Conservation (phyloP, 2,797 vertebrate genomes). For the Spinus pinus region DNA sequence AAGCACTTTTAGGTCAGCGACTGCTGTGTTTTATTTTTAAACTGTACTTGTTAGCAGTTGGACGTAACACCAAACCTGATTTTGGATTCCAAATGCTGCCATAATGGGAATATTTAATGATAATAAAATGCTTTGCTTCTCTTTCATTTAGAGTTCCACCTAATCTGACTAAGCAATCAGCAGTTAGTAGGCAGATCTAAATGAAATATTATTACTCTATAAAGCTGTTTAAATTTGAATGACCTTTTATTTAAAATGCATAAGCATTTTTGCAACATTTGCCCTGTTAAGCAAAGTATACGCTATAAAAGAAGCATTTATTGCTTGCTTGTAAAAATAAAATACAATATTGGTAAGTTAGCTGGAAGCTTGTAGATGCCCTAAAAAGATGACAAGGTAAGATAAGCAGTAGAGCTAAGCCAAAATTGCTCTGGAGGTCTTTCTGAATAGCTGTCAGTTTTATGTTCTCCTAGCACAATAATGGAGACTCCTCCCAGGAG, state of each 20-base stretch:
- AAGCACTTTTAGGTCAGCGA: constrained; percentile 29
- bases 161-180: constrained; percentile 32
- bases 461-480: constrained; percentile 24
- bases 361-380: not conserved
- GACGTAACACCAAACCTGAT: not conserved
- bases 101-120: constrained; percentile 7
- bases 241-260: constrained; percentile 34
- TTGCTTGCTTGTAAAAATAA: not conserved
- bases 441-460: constrained; percentile 39
- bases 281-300: not conserved
- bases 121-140: constrained; percentile 17
- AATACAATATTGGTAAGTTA: not conserved
- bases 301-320: constrained; percentile 24
- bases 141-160: not conserved
- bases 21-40: constrained; percentile 52
- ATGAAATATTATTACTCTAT: constrained; percentile 24
- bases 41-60: constrained; percentile 19
- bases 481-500: constrained; percentile 35
- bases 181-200: constrained; percentile 14
- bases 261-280: constrained; percentile 36
- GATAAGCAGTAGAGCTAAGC: not conserved
- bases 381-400: not conserved
- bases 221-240: constrained; percentile 26
- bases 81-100: constrained; percentile 22
- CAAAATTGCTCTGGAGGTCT: constrained; percentile 2